These are phyloP conservation scores for Calameuta idolon DNA, from an alignment of 2,888 invertebrate species.

Conservation along the genomic window DNA sequence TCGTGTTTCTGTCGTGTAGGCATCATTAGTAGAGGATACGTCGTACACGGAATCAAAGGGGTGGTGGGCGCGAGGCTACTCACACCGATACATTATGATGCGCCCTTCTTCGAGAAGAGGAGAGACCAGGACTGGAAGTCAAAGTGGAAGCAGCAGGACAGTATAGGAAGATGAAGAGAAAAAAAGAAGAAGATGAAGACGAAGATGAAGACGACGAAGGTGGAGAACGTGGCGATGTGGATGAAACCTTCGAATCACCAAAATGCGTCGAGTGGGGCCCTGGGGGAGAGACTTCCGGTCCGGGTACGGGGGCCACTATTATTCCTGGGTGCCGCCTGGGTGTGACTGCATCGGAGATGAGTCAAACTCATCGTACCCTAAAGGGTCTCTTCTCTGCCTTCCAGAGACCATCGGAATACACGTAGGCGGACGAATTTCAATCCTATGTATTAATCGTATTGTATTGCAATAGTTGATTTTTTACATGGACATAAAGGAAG, in stretches of 20 bases:
- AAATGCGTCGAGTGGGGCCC: slow-evolving; percentile 37
- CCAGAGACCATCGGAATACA: neutral
- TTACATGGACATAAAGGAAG: neutral
- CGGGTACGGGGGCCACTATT: slow-evolving; percentile 37
- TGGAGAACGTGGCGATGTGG: slow-evolving; percentile 30
- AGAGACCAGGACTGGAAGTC: neutral
- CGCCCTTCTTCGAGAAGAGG: slow-evolving; percentile 5
- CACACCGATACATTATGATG: slow-evolving; percentile 44
- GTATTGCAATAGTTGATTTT: neutral
- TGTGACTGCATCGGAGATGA: slow-evolving; percentile 52
- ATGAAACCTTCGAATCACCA: slow-evolving; percentile 47
- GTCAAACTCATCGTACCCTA: slow-evolving; percentile 24
- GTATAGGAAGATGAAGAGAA: slow-evolving; percentile 22
- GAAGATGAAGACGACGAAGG: slow-evolving; percentile 18
- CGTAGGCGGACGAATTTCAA: neutral
- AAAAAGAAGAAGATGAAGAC: slow-evolving; percentile 12
- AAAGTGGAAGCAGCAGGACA: slow-evolving; percentile 29
- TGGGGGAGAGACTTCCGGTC: slow-evolving; percentile 52
- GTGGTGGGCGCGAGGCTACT: slow-evolving; percentile 22
- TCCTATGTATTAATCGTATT: neutral
- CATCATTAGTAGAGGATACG: slow-evolving; percentile 56
- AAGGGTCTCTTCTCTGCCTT: neutral
- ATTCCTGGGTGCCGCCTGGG: slow-evolving; percentile 55
- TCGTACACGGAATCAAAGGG: slow-evolving; percentile 25
- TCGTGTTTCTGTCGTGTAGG: slow-evolving; percentile 57